These are phyloP conservation scores for Ectemnius cavifrons DNA, from an alignment of 2,888 invertebrate genomes.

Conservation along the genomic window DNA sequence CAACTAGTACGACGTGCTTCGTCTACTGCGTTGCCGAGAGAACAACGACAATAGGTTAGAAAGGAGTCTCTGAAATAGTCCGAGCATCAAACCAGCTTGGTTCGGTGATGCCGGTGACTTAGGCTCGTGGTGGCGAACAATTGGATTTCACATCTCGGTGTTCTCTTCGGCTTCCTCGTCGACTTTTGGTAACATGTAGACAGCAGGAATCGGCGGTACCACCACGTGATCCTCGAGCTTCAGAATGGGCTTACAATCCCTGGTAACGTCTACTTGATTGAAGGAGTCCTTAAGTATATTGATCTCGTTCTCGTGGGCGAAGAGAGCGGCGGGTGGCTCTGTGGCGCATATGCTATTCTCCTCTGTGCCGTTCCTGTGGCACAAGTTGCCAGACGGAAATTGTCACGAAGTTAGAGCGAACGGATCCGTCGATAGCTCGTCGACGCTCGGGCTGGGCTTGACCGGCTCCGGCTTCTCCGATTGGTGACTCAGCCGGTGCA, in stretches of 20 bases:
- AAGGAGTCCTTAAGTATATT: slow-evolving; percentile 76
- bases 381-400: slow-evolving; percentile 79
- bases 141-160: slow-evolving; percentile 71
- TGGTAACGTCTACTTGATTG: slow-evolving; percentile 76
- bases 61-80: too few species aligned
- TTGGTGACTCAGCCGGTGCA: slow-evolving; percentile 88
- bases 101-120: too few species aligned
- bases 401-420: slow-evolving; percentile 87
- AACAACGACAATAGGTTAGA: too few species aligned
- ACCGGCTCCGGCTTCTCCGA: slow-evolving; percentile 81
- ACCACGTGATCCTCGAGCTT: slow-evolving; percentile 72
- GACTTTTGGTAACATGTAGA: slow-evolving; percentile 75
- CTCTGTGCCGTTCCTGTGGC: slow-evolving; percentile 74
- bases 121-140: too few species aligned
- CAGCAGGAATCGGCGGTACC: slow-evolving; percentile 66
- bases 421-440: slow-evolving; percentile 83
- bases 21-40: slow-evolving; percentile 5
- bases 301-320: slow-evolving; percentile 76
- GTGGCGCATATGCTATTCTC: slow-evolving; percentile 71
- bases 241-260: slow-evolving; percentile 75
- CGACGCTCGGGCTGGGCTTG: slow-evolving; percentile 83
- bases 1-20: slow-evolving; percentile 29
- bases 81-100: too few species aligned
- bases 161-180: slow-evolving; percentile 76
- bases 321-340: slow-evolving; percentile 72